Base-by-base conservation (phyloP, 2,113 vertebrate genomes). In the Daphoenositta chrysoptera region DNA sequence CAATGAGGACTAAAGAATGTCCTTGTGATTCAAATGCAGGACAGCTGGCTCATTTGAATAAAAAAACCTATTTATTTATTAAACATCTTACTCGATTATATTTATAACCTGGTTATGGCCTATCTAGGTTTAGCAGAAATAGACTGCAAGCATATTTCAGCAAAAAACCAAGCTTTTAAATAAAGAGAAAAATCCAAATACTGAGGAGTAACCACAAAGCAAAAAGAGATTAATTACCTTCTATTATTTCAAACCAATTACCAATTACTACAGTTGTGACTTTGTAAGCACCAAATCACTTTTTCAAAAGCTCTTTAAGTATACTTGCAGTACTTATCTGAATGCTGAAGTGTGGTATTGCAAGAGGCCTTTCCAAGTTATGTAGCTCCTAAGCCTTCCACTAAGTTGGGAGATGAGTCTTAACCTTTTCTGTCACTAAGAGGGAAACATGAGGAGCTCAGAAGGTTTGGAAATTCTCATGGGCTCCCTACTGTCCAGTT, bases 381-480 rank as follows among this genome's bases (percentile, higher is more conserved):
- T 11, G 7, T 23, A 78, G 40, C 28, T 92, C 22, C 31, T 82
- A 90, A 77, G 33, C 33, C 27, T 90, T 73, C 47, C 48, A 63
- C 51, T 81, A 71, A 78, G 10, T 3, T 39, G 56, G 24, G 24
- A 50, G 90, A 13, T 31, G 57, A 66, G 31, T 71, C 78, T 87
- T 58, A 85, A 73, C 81, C 27, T 83, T 88, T 87, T 73, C 54
- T 80, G 31, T 66, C 56, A 83, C n/a, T 44, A 47, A 73, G 61
- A 89, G 23, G 31, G 39, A 73, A 90, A 57, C 40, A 64, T 0
- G 1, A 90, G 26, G 37, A 91, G 60, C 93, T 92, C 80, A 95
- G 75, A 93, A 93, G 68, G 48, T 94, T 77, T 88, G 68, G 50
- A 90, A 94, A 58, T 90, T 96, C 87, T 93, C 93, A 80, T 8